Evolutionary conservation across 2,797 vertebrate genomes (phyloP).

Genomic region (Bufotes viridis): DNA sequence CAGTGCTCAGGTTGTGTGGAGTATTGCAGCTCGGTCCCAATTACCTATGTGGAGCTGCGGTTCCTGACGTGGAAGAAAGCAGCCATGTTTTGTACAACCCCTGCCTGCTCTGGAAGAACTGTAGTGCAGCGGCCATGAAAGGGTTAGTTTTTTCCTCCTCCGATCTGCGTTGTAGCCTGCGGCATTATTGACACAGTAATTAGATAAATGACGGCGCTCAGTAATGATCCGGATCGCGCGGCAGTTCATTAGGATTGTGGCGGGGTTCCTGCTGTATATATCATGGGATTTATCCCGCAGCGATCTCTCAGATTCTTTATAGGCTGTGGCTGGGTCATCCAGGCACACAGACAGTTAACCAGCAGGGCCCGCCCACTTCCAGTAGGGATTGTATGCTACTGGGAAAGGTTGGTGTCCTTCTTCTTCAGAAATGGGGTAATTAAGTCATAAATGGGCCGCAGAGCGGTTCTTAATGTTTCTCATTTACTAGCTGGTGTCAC

Average conservation of each 20-base stretch:
- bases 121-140: not conserved
- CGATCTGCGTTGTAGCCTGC: not conserved
- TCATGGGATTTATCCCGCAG: not conserved
- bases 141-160: not conserved
- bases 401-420: not conserved
- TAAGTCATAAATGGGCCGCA: not conserved
- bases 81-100: too few relatives aligned
- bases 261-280: not conserved
- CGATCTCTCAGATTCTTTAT: not conserved
- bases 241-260: not conserved
- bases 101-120: not conserved
- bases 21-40: too few relatives aligned
- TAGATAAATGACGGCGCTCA: constrained; percentile 1
- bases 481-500: not conserved
- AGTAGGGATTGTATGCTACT: not conserved
- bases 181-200: constrained; percentile 14
- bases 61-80: too few relatives aligned
- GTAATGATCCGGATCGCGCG: constrained; percentile 1
- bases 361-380: constrained; percentile 7
- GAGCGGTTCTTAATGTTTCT: constrained; percentile 7
- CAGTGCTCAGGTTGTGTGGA: too few relatives aligned
- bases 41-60: too few relatives aligned
- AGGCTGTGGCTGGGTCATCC: not conserved
- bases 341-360: constrained; percentile 2
- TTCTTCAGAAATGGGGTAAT: not conserved